These are phyloP conservation scores for Limnephilus rhombicus DNA, from an alignment of 2,888 invertebrate species.

Conservation along the genomic window DNA sequence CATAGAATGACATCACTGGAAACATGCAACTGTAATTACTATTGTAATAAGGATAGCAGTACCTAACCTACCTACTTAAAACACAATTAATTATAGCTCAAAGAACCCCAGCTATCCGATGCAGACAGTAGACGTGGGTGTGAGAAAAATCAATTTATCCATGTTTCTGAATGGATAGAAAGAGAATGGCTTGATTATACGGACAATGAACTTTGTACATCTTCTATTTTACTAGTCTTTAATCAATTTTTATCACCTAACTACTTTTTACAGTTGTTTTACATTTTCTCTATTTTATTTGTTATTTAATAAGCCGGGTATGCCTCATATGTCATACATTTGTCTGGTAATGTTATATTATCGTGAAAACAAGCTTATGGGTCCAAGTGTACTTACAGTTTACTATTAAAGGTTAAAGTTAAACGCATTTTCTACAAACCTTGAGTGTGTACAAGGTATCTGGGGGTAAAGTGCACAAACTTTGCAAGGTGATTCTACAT, in stretches of 20 bases:
- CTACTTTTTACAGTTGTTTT: neutral
- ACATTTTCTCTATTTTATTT: neutral
- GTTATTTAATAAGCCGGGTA: no score
- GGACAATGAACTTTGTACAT: neutral
- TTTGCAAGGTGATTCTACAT: no score
- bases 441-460: no score
- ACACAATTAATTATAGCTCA: neutral
- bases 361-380: no score
- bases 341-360: no score
- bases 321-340: no score
- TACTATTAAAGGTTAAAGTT: no score
- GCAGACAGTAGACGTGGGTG: neutral
- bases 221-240: neutral
- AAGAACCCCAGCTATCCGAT: neutral
- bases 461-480: no score
- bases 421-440: no score
- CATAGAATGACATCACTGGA: constrained; percentile 34
- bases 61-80: neutral
- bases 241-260: neutral
- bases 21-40: neutral
- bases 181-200: neutral
- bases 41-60: neutral
- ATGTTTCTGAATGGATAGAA: neutral
- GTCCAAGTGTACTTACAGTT: no score
- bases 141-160: neutral